A percentile compares a stretch with the other conserved stretches of the same genome.
Evolutionary conservation across 2,797 vertebrate species (phyloP).

Genomic region (Lepilemur septentrionalis): DNA sequence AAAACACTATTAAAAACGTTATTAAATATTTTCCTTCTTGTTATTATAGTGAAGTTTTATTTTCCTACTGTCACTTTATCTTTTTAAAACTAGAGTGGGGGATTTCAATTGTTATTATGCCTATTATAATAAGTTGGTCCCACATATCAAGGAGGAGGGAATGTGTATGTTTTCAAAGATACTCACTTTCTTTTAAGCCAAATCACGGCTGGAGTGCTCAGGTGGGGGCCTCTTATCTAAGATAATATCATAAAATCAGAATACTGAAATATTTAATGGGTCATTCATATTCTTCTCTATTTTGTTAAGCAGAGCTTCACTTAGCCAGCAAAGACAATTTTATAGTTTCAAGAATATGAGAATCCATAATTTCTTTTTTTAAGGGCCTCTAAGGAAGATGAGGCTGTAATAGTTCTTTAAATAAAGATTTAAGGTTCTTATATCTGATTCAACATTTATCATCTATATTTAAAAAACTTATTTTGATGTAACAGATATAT

Average conservation of each 20-base stretch:
- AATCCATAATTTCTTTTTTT: neutral
- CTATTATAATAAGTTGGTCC: neutral
- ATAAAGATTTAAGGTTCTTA: neutral
- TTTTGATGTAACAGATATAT: neutral
- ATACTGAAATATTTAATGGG: neutral
- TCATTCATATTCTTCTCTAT: neutral
- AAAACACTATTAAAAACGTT: neutral
- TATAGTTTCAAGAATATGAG: neutral
- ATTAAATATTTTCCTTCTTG: neutral
- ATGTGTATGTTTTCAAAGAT: neutral
- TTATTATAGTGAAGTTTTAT: neutral
- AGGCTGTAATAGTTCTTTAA: neutral
- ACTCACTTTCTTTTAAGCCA: neutral
- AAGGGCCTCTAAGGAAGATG: neutral
- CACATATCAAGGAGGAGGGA: neutral
- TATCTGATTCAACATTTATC: neutral
- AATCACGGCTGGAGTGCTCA: neutral
- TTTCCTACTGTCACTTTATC: neutral
- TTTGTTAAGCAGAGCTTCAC: neutral
- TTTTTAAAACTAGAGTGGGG: neutral
- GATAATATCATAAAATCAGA: neutral
- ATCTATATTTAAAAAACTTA: neutral
- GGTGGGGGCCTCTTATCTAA: neutral
- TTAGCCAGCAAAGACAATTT: neutral
- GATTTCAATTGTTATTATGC: neutral